phyloP scores from a whole-genome alignment of 1,140 invertebrate genomes.

The Apolygus lucorum region DNA sequence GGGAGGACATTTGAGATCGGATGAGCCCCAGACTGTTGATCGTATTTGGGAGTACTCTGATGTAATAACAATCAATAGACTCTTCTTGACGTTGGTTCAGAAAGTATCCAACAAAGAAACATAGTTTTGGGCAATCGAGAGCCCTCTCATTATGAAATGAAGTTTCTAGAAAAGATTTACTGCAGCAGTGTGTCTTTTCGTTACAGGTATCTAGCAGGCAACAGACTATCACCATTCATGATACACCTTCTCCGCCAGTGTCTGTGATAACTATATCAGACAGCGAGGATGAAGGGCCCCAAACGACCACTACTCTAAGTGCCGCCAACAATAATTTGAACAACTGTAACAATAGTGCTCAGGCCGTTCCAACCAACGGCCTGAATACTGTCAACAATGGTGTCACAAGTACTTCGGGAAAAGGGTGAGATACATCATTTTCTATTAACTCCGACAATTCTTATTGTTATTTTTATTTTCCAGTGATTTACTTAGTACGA shows the following conservation, averaged over 20 bases:
- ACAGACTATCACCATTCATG: conserved; percentile 77
- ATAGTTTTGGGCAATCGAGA: too few species aligned
- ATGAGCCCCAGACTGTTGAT: too few species aligned
- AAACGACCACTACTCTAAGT: conserved; percentile 5
- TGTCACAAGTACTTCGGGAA: neutral
- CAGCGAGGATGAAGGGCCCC: conserved; percentile 76
- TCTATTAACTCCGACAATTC: too few species aligned
- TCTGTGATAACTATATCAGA: conserved; percentile 95
- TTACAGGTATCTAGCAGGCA: conserved; percentile 35
- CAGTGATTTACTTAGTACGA: too few species aligned
- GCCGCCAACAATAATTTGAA: neutral
- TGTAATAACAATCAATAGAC: too few species aligned
- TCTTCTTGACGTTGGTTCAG: too few species aligned
- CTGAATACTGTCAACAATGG: neutral
- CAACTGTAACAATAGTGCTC: neutral
- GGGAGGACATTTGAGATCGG: too few species aligned
- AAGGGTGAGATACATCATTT: conserved; percentile 20
- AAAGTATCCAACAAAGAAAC: too few species aligned
- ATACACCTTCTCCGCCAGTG: conserved; percentile 87
- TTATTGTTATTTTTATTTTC: too few species aligned
- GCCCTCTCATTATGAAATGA: too few species aligned
- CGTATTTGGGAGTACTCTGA: too few species aligned
- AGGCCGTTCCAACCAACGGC: neutral
- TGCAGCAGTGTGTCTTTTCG: neutral
- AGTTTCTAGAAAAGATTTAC: too few species aligned